Base-by-base conservation (phyloP, 2,797 vertebrate genomes). In the Orestias chungarensis region DNA sequence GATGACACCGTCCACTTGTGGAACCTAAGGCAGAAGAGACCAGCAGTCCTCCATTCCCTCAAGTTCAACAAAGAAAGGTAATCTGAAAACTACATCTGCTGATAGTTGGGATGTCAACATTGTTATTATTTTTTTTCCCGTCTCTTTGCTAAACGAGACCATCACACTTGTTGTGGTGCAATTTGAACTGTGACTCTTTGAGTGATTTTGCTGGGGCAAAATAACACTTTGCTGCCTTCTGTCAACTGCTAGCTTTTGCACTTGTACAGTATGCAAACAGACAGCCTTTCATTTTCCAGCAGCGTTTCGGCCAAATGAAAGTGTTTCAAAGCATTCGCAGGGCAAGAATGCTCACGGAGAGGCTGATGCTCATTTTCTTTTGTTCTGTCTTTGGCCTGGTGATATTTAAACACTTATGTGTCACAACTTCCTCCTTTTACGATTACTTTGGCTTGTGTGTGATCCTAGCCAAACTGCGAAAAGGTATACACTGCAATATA, bases 21-120 rank as follows among this genome's bases (percentile, higher is more conserved):
- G 98, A 99, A 99, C 91, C 94, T 99, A 88, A 96, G 98, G 93
- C 98, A 99, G 89, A 99, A 99, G 93, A 96, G 98, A 91, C 98
- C 98, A 44, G 98, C 97, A 79, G 95, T 99, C 86, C 94, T 99
- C 78, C 98, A 99, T 91, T 99, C 98, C 7, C 96, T 99, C 75
- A 99, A 99, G 93, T 99, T 99, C 93, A 99, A 94, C 94, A 94
- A 89, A 94, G 97, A 99, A 95, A 96, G 97, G 98, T 99, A 91
- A 92, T 95, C 31, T 27, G 18, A 23, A 70, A 31, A 23, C 27
- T 3, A 17, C 64, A 52, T 35, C 12, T 66, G 11, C 46, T 35
- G 46, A 52, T 47, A 46, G 31, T 31, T 27, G 3, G 29, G 14
- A 25, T 50, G 49, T 50, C 49, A 0, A 4, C 0, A 12, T 52